Evolutionary conservation across 2,113 vertebrate species (phyloP).

Genomic region (Rafetus swinhoei): DNA sequence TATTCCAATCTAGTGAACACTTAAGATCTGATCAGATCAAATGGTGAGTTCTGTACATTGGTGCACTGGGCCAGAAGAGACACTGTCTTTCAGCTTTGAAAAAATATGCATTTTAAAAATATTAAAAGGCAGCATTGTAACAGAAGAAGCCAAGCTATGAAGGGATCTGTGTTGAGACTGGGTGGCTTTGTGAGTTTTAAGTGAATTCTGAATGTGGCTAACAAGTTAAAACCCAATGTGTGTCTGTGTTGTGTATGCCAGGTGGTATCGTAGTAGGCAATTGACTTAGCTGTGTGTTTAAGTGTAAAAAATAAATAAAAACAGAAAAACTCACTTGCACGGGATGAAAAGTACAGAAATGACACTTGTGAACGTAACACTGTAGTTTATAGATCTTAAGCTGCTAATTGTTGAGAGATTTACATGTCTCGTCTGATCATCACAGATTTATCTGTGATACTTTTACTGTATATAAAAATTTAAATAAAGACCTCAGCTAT

Average conservation of each 20-base stretch:
- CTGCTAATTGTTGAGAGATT: constrained; percentile 86
- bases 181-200: constrained; percentile 56
- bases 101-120: constrained; percentile 38
- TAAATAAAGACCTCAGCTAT: constrained; percentile 88
- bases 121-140: constrained; percentile 49
- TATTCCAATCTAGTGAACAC: constrained; percentile 36
- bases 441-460: constrained; percentile 73
- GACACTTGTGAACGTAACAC: constrained; percentile 83
- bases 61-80: constrained; percentile 43
- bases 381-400: constrained; percentile 84
- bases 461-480: constrained; percentile 84
- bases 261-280: constrained; percentile 77
- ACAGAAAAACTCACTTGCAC: constrained; percentile 79
- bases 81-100: constrained; percentile 63
- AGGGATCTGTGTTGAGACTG: constrained; percentile 45
- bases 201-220: constrained; percentile 72
- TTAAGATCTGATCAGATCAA: constrained; percentile 42
- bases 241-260: constrained; percentile 80
- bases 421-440: constrained; percentile 80
- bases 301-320: constrained; percentile 75
- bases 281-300: constrained; percentile 81
- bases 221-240: constrained; percentile 64
- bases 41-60: constrained; percentile 2
- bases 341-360: constrained; percentile 81
- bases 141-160: constrained; percentile 48